These are phyloP conservation scores for Petrocephalus microphthalmus DNA, from an alignment of 2,113 vertebrate genomes.

Conservation along the genomic window DNA sequence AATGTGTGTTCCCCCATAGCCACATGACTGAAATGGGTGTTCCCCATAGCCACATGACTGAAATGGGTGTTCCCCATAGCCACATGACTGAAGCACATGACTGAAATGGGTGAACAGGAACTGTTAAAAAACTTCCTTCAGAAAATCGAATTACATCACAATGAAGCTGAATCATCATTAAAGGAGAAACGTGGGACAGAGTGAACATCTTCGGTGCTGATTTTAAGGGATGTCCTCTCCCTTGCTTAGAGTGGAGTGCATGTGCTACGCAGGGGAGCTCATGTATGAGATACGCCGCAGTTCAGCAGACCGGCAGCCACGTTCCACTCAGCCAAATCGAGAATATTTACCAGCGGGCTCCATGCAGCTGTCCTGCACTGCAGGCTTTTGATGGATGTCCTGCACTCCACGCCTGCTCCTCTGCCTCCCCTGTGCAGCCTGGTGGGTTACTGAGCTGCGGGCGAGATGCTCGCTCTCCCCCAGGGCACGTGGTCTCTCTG, in stretches of 20 bases:
- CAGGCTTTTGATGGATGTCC: not conserved
- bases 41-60: not conserved
- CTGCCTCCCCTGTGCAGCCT: not conserved
- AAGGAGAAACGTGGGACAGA: not conserved
- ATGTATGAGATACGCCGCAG: not conserved
- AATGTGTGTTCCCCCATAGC: too few species aligned
- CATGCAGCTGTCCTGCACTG: not conserved
- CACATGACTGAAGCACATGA: too few species aligned
- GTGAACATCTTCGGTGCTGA: not conserved
- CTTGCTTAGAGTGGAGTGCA: not conserved
- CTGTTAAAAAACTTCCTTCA: not conserved
- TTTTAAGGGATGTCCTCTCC: not conserved
- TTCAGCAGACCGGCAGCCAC: not conserved
- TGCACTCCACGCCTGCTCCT: not conserved
- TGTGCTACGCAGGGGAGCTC: not conserved
- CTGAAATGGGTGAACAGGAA: not conserved
- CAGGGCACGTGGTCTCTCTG: not conserved
- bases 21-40: not conserved
- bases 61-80: too few species aligned
- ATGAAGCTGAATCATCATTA: not conserved
- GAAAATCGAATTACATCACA: not conserved
- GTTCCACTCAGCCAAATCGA: constrained; percentile 3
- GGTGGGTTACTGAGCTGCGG: not conserved
- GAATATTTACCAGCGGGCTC: not conserved
- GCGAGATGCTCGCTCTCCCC: not conserved